Evolutionary conservation across 2,888 invertebrate species (phyloP).

Genomic region (Acanthococcus lagerstroemiae): DNA sequence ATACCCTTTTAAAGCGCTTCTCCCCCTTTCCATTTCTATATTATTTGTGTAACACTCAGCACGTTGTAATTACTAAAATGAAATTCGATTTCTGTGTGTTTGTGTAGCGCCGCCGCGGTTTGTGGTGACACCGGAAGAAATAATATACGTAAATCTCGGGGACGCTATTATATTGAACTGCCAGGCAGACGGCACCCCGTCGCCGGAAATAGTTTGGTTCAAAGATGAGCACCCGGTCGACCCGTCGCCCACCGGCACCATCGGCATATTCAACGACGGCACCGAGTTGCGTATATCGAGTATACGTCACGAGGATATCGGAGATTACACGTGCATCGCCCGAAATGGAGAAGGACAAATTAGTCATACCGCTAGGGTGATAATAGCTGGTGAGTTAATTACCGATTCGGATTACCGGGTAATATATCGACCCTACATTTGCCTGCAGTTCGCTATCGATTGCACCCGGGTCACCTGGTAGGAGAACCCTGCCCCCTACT

Average conservation of each 20-base stretch:
- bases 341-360: slow-evolving; percentile 92
- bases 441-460: no score
- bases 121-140: slow-evolving; percentile 88
- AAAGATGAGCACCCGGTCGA: slow-evolving; percentile 88
- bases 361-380: slow-evolving; percentile 88
- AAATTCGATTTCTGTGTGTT: not conserved
- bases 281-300: slow-evolving; percentile 87
- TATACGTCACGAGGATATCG: slow-evolving; percentile 88
- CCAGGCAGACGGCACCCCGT: slow-evolving; percentile 90
- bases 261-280: slow-evolving; percentile 85
- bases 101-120: slow-evolving; percentile 77
- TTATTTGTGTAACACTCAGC: no score
- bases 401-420: no score
- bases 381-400: slow-evolving; percentile 69
- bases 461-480: no score
- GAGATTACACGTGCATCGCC: slow-evolving; percentile 93
- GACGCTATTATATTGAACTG: slow-evolving; percentile 93
- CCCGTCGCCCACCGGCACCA: slow-evolving; percentile 73
- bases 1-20: no score
- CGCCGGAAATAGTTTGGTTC: slow-evolving; percentile 92
- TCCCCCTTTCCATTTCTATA: no score
- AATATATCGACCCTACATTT: no score
- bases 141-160: slow-evolving; percentile 92
- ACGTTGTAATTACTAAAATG: no score
- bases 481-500: no score